Base-by-base conservation (phyloP, 2,113 vertebrate genomes). In the Bos javanicus region DNA sequence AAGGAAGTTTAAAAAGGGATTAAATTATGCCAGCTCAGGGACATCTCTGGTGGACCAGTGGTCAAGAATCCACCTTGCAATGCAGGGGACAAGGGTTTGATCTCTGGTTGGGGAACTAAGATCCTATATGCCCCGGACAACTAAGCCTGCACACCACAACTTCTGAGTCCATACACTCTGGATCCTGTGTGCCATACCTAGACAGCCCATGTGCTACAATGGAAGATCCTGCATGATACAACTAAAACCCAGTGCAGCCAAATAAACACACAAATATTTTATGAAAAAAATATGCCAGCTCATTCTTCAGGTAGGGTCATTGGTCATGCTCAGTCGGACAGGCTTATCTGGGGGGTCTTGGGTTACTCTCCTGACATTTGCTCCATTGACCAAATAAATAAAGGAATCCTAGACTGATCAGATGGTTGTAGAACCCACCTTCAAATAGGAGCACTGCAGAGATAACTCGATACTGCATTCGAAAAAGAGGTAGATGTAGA, bases 1-100 rank as follows among this genome's bases (percentile, higher is more conserved):
- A 92, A 23, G 13, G 46, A 91, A 67, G 59, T 52, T 62, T 67
- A 89, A 36, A 60, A 92, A 74, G 50, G 56, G 33, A 36, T 95
- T 21, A 43, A 60, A 90, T 36, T 4, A 36, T 6, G 5, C 62
- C 71, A 43, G 36, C 71, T 74, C 36, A 43, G 71, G 36, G 21
- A 25, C 71, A 43, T 74, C 71, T 36, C n/a, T 25, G 10, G 71
- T 74, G 71, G 71, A 13, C 9, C 71, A 43, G 11, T 43, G 36
- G 11, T 25, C 36, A 74, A 74, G 21, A 74, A 74, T 43, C 21
- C 11, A 43, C 71, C 39, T 74, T 43, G 71, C 36, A 74, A 74
- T 14, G 71, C 36, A 74, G 71, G 21, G 36, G 71, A 14, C 21
- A 74, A 43, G 71, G 71, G 6, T 43, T 25, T 74, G 71, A 23